These are phyloP conservation scores for Fregetta grallaria DNA, from an alignment of 2,113 vertebrate genomes.

Conservation along the genomic window DNA sequence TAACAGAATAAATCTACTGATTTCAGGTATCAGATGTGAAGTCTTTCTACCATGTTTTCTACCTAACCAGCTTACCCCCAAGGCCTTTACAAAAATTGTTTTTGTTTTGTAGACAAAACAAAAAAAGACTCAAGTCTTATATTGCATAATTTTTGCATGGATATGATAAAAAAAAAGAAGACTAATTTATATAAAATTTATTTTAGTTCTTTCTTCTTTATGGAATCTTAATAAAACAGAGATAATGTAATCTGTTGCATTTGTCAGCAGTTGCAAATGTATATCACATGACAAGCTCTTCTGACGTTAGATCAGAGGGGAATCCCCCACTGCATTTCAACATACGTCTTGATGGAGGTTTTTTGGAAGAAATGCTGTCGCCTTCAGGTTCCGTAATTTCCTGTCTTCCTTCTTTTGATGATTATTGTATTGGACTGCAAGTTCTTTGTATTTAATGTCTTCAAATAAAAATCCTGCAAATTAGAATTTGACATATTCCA, in stretches of 20 bases:
- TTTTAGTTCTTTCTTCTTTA: background rate
- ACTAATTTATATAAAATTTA: background rate
- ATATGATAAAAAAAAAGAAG: background rate
- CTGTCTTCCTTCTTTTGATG: background rate
- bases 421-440: background rate
- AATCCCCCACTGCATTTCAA: background rate
- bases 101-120: background rate
- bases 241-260: background rate
- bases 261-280: background rate
- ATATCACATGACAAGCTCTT: background rate
- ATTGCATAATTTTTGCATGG: background rate
- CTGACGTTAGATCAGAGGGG: background rate
- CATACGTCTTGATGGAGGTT: background rate
- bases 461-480: background rate
- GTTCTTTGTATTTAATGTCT: background rate
- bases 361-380: background rate
- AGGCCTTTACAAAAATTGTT: background rate
- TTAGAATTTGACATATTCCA: background rate
- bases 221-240: background rate
- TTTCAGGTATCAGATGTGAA: background rate
- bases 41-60: background rate
- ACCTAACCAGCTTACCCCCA: background rate
- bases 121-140: background rate
- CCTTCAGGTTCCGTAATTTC: background rate
- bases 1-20: background rate